Base-by-base conservation (phyloP, 2,113 vertebrate species). In the Elaphurus davidianus region DNA sequence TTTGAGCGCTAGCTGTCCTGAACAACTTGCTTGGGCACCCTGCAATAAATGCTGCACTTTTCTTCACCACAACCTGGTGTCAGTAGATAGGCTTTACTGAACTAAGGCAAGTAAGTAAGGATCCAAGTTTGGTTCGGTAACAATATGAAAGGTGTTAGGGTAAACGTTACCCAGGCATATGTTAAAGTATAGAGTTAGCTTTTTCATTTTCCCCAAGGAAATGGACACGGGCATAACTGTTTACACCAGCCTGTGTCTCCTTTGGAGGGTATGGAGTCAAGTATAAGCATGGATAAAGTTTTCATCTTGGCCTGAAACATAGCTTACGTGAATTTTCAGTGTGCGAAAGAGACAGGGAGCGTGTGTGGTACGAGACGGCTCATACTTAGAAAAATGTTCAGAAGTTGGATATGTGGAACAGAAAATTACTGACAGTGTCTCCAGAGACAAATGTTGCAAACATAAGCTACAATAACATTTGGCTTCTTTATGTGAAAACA, bases 131-230 rank as follows among this genome's bases (percentile, higher is more conserved):
- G 28, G 78, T 33, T 81, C 0, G 1, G 17, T 21, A 81, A 81
- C 30, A 81, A 21, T 52, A 52, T 52, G 78, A 84, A n/a, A 40
- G 6, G 19, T 25, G 43, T 96, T 91, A 90, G 30, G 23, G 36
- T 76, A 55, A 97, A 45, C 45, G 8, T 88, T 88, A 55, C 50
- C n/a, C 23, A 93, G 40, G 30, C 21, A 95, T 87, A 94, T 74
- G 12, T 45, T 86, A 30, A 91, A 91, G n/a, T 27, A 4, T 74
- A 52, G 76, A 91, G 3, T 90, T 93, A 90, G 45, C 16, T 19
- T 62, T 90, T 84, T 47, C 45, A 87, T 96, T 94, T 97, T 94
- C 23, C 45, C 17, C 30, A 91, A 93, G 52, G 19, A 97, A 96
- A 96, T 47, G n/a, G n/a, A 28, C 28, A 96, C 11, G 8, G 47